Evolutionary conservation across 2,797 vertebrate genomes (phyloP).

Genomic region (Spea hammondii): DNA sequence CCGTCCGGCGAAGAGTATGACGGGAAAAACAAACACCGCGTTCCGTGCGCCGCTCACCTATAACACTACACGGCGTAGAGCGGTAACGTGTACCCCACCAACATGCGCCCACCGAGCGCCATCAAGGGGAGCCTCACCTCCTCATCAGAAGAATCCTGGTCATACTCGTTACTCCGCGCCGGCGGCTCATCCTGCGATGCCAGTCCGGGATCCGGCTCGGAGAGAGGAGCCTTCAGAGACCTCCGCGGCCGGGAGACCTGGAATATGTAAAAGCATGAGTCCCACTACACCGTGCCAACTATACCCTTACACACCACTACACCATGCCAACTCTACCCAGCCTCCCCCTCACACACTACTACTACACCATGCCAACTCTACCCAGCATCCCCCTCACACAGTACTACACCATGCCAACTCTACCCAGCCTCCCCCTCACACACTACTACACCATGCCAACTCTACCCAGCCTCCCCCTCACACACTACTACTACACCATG

Average conservation of each 20-base stretch:
- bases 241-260: neutral
- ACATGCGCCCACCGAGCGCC: no score
- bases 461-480: no score
- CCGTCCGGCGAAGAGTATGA: neutral
- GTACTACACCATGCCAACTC: neutral
- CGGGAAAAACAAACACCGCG: neutral
- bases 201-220: no score
- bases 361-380: neutral
- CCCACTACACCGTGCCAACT: neutral
- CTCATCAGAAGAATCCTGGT: constrained; percentile 14
- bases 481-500: neutral
- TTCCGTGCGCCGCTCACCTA: neutral
- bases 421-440: neutral
- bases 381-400: neutral
- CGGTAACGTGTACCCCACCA: no score
- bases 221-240: neutral
- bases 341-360: neutral
- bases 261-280: neutral
- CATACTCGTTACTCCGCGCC: constrained; percentile 8
- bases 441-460: no score
- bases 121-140: neutral
- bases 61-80: neutral
- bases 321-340: neutral
- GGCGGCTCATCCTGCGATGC: neutral
- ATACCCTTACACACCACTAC: neutral